These are phyloP conservation scores for Sebastes goodei DNA, from an alignment of 2,797 vertebrate genomes.

Conservation along the genomic window DNA sequence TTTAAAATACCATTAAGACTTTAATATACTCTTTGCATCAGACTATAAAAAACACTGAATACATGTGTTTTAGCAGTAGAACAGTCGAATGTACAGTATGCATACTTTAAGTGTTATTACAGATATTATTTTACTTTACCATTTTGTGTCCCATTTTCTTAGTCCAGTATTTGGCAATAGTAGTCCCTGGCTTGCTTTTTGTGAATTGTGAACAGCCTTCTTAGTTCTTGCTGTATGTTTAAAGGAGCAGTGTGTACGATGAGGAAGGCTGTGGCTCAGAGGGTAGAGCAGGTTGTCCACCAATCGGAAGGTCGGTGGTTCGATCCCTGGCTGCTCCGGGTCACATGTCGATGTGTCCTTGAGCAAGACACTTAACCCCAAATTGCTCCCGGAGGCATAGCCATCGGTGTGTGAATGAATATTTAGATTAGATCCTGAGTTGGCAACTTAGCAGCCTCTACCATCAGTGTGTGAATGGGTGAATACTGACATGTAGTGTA, in stretches of 20 bases:
- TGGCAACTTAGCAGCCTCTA: too few relatives aligned
- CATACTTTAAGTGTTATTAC: neutral
- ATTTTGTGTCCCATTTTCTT: neutral
- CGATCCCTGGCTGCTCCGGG: too few relatives aligned
- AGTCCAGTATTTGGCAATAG: neutral
- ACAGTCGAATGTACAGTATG: neutral
- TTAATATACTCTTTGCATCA: constrained; percentile 23
- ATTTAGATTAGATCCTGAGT: too few relatives aligned
- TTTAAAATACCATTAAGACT: constrained; percentile 34
- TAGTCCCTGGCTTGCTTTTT: neutral
- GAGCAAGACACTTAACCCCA: too few relatives aligned
- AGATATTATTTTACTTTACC: neutral
- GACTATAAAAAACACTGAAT: neutral
- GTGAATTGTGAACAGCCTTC: neutral
- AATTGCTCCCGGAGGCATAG: too few relatives aligned
- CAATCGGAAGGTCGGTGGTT: too few relatives aligned
- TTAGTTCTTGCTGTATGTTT: neutral
- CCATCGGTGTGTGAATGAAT: too few relatives aligned
- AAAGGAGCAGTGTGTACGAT: neutral
- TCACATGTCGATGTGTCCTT: too few relatives aligned
- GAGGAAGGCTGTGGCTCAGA: too few relatives aligned
- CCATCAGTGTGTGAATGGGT: too few relatives aligned
- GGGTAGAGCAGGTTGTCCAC: too few relatives aligned
- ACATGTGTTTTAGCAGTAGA: neutral
- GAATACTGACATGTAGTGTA: too few relatives aligned